phyloP scores from a whole-genome alignment of 2,797 vertebrate genomes.

The Phalloptychus januarius region DNA sequence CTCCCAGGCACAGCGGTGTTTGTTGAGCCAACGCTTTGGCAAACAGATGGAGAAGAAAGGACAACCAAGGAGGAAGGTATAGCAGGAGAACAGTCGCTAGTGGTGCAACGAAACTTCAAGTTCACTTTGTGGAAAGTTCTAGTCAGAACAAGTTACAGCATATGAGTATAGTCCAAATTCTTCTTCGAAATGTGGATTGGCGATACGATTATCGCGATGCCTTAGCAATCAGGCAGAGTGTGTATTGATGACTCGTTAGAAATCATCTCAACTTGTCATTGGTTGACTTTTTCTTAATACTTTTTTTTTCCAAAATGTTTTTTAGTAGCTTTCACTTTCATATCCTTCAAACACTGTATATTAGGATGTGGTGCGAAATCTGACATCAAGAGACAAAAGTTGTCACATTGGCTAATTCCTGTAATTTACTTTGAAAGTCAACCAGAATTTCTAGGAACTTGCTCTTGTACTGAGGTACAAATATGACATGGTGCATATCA shows the following conservation, averaged over 20 bases:
- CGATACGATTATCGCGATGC: background rate
- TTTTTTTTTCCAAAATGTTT: background rate
- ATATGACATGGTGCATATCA: background rate
- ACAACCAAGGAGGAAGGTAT: constrained; percentile 49
- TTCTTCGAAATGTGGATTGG: background rate
- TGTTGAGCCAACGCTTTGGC: constrained; percentile 61
- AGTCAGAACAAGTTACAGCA: background rate
- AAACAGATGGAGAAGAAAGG: constrained; percentile 65
- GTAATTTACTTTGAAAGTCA: background rate
- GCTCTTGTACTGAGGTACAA: background rate
- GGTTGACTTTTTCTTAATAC: background rate
- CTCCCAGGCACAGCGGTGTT: constrained; percentile 59
- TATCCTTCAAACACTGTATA: background rate
- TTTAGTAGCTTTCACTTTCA: background rate
- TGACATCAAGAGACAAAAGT: too few relatives aligned
- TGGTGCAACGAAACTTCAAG: constrained; percentile 5
- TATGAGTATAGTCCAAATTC: background rate
- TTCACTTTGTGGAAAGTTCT: constrained; percentile 9
- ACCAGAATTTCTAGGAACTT: background rate
- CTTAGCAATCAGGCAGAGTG: background rate
- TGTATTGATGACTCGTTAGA: background rate
- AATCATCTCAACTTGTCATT: background rate
- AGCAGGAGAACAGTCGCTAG: constrained; percentile 22
- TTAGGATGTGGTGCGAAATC: too few relatives aligned
- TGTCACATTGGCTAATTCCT: background rate